Base-by-base conservation (phyloP, 1,140 invertebrate genomes). In the Drosophila bocki region DNA sequence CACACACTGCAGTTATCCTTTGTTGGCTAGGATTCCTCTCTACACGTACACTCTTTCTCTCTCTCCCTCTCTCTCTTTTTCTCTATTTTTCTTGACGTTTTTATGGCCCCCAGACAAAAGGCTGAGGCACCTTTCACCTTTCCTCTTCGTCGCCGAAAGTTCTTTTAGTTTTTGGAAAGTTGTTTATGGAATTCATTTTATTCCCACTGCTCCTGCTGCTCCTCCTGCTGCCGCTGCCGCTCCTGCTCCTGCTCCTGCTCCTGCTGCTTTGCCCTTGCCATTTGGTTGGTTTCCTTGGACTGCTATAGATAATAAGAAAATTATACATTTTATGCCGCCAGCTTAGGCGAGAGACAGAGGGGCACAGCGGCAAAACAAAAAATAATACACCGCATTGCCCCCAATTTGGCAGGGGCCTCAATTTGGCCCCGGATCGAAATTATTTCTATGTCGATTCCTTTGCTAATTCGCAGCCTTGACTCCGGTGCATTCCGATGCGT, bases 261-360 rank as follows among this genome's bases (percentile, higher is more conserved):
- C 47, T 67, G 67, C 57, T 78, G 41, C 42, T 29, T 71, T 41
- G 71, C 51, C 63, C 59, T 82, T 80, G 45, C 57, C 56, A 81
- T 69, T 63, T 71, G 44, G 64, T 63, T 71, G 44, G 64, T 17
- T 65, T 57, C 56, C 26, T 70, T 71, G 47, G 54, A 15, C 44
- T 60, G 63, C 61, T 71, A 80, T 91, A 91, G 84, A 91, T 91
- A 91, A 91, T 91, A 91, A 91, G 88, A 91, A 91, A 91, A 91
- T 91, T 91, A 91, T 91, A 91, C 88, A 91, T 91, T 88, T 91
- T 91, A 91, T 91, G 74, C 78, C 58, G 48, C 70, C 59, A 59
- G 48, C 42, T 41, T 32, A 3, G 48, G 48, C 48, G 65, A 48
- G 51, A 35, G 57, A 19, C 11, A 35, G 68, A 11, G 51, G 61